Percentiles rank a stretch among this genome's conserved stretches.
These are phyloP conservation scores for Oncorhynchus keta DNA, from an alignment of 2,113 vertebrate genomes.

Conservation along the genomic window DNA sequence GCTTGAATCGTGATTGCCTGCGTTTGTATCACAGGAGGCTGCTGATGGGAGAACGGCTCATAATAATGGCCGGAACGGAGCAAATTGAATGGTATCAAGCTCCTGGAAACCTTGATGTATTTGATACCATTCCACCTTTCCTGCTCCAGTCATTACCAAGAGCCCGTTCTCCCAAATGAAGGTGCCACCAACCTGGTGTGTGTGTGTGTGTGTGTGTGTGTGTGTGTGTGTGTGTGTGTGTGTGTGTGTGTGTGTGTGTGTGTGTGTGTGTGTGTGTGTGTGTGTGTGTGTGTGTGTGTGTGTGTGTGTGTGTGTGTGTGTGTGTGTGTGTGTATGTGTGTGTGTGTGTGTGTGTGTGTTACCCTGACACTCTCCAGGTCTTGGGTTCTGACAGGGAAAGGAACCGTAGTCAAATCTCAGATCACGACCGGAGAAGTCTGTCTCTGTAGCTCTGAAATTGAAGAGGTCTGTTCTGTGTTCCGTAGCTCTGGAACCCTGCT, in stretches of 20 bases:
- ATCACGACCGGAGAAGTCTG: constrained; percentile 49
- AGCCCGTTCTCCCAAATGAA: no score
- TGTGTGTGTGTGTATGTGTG: constrained; percentile 11
- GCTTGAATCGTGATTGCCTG: no score
- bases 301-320: constrained; percentile 8
- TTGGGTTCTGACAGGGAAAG: constrained; percentile 58
- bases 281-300: constrained; percentile 10
- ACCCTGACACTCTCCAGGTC: constrained; percentile 56
- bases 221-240: constrained; percentile 5
- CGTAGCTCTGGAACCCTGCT: constrained; percentile 34
- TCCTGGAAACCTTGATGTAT: no score
- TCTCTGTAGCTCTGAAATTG: constrained; percentile 21
- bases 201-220: constrained; percentile 6
- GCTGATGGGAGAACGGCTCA: no score
- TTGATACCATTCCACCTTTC: no score
- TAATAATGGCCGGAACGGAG: no score
- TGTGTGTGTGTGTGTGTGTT: constrained; percentile 3
- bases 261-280: not conserved
- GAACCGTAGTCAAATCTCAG: constrained; percentile 56
- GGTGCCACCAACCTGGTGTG: not conserved
- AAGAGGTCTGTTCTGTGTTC: constrained; percentile 32
- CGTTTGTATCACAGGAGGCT: no score
- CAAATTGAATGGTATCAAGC: no score
- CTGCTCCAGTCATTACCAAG: no score
- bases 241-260: not conserved